These are phyloP conservation scores for Drosophila pseudotalamancana DNA, from an alignment of 2,888 invertebrate species.

Conservation along the genomic window DNA sequence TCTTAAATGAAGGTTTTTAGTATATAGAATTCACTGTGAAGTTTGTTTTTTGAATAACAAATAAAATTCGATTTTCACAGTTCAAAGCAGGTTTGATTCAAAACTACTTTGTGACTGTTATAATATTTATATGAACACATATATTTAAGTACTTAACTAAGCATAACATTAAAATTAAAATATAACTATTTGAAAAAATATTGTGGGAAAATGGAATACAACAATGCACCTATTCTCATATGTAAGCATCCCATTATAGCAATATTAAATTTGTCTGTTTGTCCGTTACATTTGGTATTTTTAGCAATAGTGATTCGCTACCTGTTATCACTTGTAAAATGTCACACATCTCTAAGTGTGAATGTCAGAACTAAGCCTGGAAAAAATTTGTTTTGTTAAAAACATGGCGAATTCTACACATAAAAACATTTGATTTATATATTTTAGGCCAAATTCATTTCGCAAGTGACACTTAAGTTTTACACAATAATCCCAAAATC, in stretches of 20 bases:
- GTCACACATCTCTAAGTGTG: constrained; percentile 52
- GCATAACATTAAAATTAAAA: not conserved
- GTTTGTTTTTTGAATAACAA: not conserved
- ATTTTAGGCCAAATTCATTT: constrained; percentile 18
- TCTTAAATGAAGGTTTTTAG: not conserved
- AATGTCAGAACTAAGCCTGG: constrained; percentile 59
- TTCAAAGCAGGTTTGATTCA: not conserved
- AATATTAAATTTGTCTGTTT: not conserved
- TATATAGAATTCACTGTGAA: not conserved
- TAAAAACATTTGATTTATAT: constrained; percentile 30
- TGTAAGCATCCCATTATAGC: rapidly evolving
- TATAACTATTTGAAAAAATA: not conserved
- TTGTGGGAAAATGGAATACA: too few species aligned
- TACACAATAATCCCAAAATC: constrained; percentile 4
- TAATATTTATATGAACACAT: not conserved
- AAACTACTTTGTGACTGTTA: too few species aligned
- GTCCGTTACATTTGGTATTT: constrained; percentile 16
- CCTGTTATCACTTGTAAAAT: constrained; percentile 21
- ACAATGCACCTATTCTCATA: not conserved
- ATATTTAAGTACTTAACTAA: not conserved
- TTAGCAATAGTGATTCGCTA: constrained; percentile 22
- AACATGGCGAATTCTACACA: constrained; percentile 56
- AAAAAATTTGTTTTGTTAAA: constrained; percentile 70
- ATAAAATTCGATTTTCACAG: not conserved
- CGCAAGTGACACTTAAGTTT: constrained; percentile 17